Percentiles rank a stretch among this genome's conserved stretches.
These are phyloP conservation scores for Rotaria magnacalcarata DNA, from an alignment of 2,888 invertebrate species.

Conservation along the genomic window DNA sequence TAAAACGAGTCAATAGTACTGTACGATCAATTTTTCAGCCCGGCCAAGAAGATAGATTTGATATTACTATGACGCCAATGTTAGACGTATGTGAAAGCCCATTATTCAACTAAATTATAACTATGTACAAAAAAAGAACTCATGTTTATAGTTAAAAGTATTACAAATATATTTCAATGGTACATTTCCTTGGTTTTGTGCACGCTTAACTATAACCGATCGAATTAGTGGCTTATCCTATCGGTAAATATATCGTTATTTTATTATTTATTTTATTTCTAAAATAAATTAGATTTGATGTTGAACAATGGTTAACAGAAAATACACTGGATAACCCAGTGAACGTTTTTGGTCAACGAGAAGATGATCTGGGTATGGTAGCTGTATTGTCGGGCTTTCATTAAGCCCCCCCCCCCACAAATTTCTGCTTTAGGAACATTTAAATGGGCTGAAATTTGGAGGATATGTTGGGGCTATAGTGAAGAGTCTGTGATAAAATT, in stretches of 20 bases:
- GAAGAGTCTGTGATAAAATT: too few relatives aligned
- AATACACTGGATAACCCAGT: not conserved
- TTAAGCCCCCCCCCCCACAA: too few relatives aligned
- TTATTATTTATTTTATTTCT: not conserved
- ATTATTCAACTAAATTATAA: too few relatives aligned
- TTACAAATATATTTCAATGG: constrained; percentile 15
- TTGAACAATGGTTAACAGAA: constrained; percentile 15
- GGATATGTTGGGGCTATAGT: too few relatives aligned
- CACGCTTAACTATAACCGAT: not conserved
- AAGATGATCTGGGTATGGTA: not conserved
- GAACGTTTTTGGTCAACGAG: not conserved
- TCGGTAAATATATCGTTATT: not conserved
- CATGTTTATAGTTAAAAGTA: not conserved
- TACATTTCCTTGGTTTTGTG: constrained; percentile 22
- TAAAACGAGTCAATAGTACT: not conserved
- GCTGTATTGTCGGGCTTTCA: too few relatives aligned
- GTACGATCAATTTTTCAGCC: not conserved
- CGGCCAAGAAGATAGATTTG: not conserved
- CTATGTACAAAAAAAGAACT: too few relatives aligned
- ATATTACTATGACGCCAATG: not conserved
- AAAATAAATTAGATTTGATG: not conserved
- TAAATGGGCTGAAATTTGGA: too few relatives aligned
- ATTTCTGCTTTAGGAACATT: too few relatives aligned
- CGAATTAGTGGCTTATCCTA: not conserved
- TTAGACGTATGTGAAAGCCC: not conserved